These are phyloP conservation scores for Apistogramma diplotaenia DNA, from an alignment of 2,113 vertebrate species.

Conservation along the genomic window DNA sequence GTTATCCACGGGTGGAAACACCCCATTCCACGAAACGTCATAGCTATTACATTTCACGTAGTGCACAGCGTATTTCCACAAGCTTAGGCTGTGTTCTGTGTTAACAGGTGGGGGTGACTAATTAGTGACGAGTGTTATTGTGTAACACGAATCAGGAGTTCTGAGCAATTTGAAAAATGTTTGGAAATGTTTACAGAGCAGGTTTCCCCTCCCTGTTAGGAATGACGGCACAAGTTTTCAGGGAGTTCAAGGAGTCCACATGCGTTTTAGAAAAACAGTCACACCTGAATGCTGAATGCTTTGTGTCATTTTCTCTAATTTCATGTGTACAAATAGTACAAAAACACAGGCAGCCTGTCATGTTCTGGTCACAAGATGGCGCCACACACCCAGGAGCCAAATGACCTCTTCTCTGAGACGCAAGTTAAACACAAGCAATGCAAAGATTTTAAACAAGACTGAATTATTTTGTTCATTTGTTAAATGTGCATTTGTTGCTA, in stretches of 20 bases:
- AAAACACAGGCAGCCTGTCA: neutral
- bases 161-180: neutral
- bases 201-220: accelerated
- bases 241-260: too few relatives aligned
- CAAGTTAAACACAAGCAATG: neutral
- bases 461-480: too few relatives aligned
- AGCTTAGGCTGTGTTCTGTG: neutral
- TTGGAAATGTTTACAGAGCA: neutral
- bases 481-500: too few relatives aligned
- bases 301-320: neutral
- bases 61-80: too few relatives aligned
- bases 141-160: neutral
- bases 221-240: neutral
- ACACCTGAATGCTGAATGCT: neutral
- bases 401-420: neutral
- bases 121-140: neutral
- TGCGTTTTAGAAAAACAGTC: too few relatives aligned
- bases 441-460: neutral
- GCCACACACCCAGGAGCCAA: neutral
- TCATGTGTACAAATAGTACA: neutral
- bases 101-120: neutral
- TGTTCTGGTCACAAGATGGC: neutral
- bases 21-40: accelerated
- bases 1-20: too few relatives aligned
- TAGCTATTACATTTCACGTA: too few relatives aligned